Evolutionary conservation across 2,888 invertebrate species (phyloP).

Genomic region (Galeopsomyia nigrocyanea): DNA sequence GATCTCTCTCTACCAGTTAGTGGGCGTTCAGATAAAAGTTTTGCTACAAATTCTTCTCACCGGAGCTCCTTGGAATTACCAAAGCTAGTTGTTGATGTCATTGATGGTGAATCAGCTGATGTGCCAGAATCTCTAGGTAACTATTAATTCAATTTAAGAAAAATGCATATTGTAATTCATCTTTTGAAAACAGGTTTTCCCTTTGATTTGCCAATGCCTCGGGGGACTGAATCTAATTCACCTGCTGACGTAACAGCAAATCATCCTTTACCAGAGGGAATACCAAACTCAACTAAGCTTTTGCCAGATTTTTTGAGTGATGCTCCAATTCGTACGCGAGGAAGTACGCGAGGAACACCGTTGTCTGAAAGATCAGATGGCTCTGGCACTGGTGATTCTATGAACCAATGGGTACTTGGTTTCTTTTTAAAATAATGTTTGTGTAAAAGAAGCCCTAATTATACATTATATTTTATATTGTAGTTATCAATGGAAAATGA

Average conservation of each 20-base stretch:
- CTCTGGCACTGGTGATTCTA: slow-evolving; percentile 52
- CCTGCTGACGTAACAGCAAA: slow-evolving; percentile 47
- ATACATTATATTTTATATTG: slow-evolving; percentile 13
- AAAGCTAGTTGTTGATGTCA: slow-evolving; percentile 52
- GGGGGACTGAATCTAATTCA: slow-evolving; percentile 52
- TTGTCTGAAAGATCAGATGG: slow-evolving; percentile 52
- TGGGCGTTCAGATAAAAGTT: slow-evolving; percentile 54
- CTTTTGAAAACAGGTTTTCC: slow-evolving; percentile 56
- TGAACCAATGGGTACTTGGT: slow-evolving; percentile 49
- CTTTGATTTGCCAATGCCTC: slow-evolving; percentile 60
- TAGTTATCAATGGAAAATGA: slow-evolving; percentile 68
- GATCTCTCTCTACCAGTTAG: slow-evolving; percentile 60
- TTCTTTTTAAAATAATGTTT: neutral
- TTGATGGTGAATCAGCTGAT: slow-evolving; percentile 50
- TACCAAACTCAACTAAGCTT: slow-evolving; percentile 71
- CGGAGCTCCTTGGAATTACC: slow-evolving; percentile 55
- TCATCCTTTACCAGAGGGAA: slow-evolving; percentile 58
- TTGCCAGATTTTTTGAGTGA: slow-evolving; percentile 82
- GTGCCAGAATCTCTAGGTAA: slow-evolving; percentile 56
- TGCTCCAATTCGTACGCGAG: slow-evolving; percentile 74
- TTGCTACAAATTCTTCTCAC: slow-evolving; percentile 42
- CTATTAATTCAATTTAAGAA: neutral
- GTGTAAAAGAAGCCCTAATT: neutral
- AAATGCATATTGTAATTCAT: neutral
- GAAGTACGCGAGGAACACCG: slow-evolving; percentile 65